A percentile compares a stretch with the other conserved stretches of the same genome.
Conservation (phyloP, 2,888 invertebrate genomes). For the Oscheius myriophilus region DNA sequence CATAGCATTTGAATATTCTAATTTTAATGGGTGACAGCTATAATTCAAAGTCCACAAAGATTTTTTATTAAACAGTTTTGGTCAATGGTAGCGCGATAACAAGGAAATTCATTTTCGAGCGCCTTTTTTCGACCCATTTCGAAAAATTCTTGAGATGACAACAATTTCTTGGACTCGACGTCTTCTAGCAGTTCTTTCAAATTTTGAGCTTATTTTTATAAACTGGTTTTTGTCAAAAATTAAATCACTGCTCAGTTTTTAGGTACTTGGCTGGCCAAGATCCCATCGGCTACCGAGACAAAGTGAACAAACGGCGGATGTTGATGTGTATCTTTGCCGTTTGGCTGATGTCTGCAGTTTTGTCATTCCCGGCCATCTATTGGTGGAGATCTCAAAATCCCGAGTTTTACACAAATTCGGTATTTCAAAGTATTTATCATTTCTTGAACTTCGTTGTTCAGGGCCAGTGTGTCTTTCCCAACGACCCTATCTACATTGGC, state of each 20-base stretch:
- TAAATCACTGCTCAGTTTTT: constrained; percentile 9
- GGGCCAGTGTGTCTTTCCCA: constrained; percentile 30
- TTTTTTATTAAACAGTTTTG: too few relatives aligned
- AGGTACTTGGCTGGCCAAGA: constrained; percentile 97
- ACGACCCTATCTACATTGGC: constrained; percentile 87
- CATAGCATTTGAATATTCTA: too few relatives aligned
- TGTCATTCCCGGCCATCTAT: constrained; percentile 94
- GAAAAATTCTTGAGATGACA: too few relatives aligned
- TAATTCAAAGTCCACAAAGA: too few relatives aligned
- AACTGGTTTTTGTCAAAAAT: too few relatives aligned
- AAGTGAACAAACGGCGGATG: constrained; percentile 89
- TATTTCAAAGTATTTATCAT: constrained; percentile 1
- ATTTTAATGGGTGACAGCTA: too few relatives aligned
- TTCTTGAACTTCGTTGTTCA: constrained; percentile 21
- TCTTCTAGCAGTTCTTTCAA: too few relatives aligned
- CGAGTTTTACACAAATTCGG: constrained; percentile 58
- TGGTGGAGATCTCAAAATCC: constrained; percentile 76
- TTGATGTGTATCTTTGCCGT: constrained; percentile 88
- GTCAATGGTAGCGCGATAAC: too few relatives aligned
- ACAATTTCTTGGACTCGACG: too few relatives aligned
- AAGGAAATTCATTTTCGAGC: too few relatives aligned
- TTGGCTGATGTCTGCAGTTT: constrained; percentile 94
- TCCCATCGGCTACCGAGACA: constrained; percentile 94
- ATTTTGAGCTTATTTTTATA: too few relatives aligned
- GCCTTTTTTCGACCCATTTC: too few relatives aligned